Conservation (phyloP, 2,113 vertebrate genomes). For the Leuciscus idus region DNA sequence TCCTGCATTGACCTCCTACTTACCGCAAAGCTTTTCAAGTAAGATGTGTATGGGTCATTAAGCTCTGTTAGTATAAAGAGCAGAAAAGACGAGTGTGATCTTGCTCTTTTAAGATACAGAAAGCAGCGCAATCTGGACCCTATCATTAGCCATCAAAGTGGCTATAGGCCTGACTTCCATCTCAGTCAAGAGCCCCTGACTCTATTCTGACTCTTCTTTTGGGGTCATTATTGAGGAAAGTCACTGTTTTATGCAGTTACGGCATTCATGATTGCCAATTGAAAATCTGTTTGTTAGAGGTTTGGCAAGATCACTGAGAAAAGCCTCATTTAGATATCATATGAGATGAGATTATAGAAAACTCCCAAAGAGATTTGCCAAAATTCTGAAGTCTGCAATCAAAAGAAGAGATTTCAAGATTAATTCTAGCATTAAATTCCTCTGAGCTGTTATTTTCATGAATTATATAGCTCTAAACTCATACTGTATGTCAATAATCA, state of each 20-base stretch:
- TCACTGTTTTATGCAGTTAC: background rate
- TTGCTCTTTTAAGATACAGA: conserved; percentile 33
- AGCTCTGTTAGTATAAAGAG: conserved; percentile 30
- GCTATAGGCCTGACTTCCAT: conserved; percentile 49
- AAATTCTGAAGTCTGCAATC: background rate
- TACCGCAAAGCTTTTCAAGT: conserved; percentile 14
- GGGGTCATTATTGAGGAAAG: conserved; percentile 40
- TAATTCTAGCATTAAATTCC: background rate
- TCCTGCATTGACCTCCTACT: conserved; percentile 22
- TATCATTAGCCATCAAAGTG: conserved; percentile 49
- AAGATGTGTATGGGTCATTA: conserved; percentile 49
- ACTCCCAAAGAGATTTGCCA: background rate
- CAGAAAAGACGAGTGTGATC: conserved; percentile 20
- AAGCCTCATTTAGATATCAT: background rate
- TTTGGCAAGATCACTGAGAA: conserved; percentile 4
- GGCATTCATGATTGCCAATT: background rate
- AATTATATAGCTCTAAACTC: background rate
- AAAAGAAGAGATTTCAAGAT: background rate
- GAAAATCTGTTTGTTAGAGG: conserved; percentile 25
- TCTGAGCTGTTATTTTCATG: background rate
- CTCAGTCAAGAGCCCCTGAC: conserved; percentile 47
- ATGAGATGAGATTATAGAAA: conserved; percentile 5
- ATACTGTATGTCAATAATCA: background rate
- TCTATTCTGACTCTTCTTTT: conserved; percentile 20
- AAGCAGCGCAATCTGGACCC: conserved; percentile 5